Base-by-base conservation (phyloP, 2,113 vertebrate species). In the Sterrhoptilus dennistouni region DNA sequence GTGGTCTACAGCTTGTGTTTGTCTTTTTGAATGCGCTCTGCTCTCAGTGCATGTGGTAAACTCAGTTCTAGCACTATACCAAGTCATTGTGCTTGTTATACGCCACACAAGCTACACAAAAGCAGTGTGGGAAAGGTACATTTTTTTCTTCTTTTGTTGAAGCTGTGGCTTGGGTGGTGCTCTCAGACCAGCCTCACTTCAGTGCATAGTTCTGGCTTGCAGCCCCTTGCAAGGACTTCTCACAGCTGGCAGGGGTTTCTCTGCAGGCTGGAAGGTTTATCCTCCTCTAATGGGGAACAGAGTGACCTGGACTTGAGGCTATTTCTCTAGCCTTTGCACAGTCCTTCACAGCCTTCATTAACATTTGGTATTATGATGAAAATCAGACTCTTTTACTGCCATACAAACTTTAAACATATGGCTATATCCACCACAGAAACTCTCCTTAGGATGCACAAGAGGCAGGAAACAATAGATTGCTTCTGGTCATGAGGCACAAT, bases 281-380 rank as follows among this genome's bases (percentile, higher is more conserved):
- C 5, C 33, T 77, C 12, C 38, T 36, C 5, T 49, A 52, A 59
- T 27, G n/a, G 79, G 36, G 38, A 78, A 52, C 38, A 71, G 35
- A 56, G 28, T 78, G 79, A 81, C 54, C 38, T 15, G 40, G 36
- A 31, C 71, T 92, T 52, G 44, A 83, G n/a, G 64, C 56, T 84
- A 20, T 70, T 86, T 93, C 80, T 89, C 33, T 49, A 83, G 68
- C 52, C n/a, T 90, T 87, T 81, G 56, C 63, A 52, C 23, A 52
- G 38, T 60, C 20, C 71, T 87, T 53, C 72, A 81, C 64, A 74
- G 44, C 31, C 72, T 83, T 87, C 23, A 83, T 83, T 90, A 82
- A 49, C 54, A 83, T 90, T 93, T 90, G 79, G 12, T 59, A 40
- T 70, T 86, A 66, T 90, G 54, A 88, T 90, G 93, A 87, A 94